Evolutionary conservation across 1,140 invertebrate genomes (phyloP), one percentile per base, ranked within the genome.

Genomic region (Armadillidium nasatum): DNA sequence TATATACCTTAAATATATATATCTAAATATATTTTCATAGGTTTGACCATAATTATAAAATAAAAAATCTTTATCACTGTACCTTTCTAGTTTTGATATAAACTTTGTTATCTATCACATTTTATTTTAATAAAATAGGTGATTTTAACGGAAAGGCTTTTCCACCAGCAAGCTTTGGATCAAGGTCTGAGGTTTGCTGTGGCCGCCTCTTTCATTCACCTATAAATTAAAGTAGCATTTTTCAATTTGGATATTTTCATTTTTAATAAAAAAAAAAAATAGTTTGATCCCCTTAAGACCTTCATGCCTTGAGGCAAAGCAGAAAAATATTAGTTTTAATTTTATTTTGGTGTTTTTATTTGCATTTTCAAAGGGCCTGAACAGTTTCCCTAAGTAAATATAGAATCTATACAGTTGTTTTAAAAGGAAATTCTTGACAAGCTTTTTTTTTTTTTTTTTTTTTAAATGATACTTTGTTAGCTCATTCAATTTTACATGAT

Each of bases 101-200:
- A 60, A 60, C 50, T 60, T 60, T 13, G 50, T 60, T 60, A 15
- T 4, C 2, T 60, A 60, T 15, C 11, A 60, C 0, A 15, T 60
- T 15, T 60, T 60, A 1, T 60, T 60, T 60, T 19, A 60, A 60
- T 60, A 60, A 60, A 60, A 60, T 60, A 60, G 50, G 50, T 60
- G 50, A 60, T 60, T 19, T 60, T 15, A 15, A 60, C 50, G 50
- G 33, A 60, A 60, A 60, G 50, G 50, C 50, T 60, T 7, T 60
- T 19, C 50, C 19, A 60, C 11, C 19, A 13, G 19, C 50, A 60
- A 19, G 50, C 50, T 19, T 60, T 60, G 7, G 50, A 60, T 19
- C 19, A 19, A 15, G 11, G 50, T 60, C 50, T 60, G 50, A 60
- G 50, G 50, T 7, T 60, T 60, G 50, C 19, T 3, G 11, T 60